These are phyloP conservation scores for Catostylus mosaicus DNA, from an alignment of 30 jellyfish, hydroid and myxozoan genomes.

Conservation along the genomic window DNA sequence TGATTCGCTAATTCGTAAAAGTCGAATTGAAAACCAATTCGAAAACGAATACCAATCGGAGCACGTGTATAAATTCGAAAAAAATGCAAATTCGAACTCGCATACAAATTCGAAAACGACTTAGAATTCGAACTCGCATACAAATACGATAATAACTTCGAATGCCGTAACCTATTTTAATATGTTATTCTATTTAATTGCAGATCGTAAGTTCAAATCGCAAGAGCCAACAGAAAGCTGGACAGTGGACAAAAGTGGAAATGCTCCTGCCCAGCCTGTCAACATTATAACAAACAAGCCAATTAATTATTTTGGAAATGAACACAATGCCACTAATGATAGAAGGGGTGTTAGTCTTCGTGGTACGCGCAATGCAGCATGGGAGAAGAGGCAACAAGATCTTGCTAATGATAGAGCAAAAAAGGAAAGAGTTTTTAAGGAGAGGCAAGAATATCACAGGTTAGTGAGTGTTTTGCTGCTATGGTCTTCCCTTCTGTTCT, in stretches of 20 bases:
- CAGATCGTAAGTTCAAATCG: slow-evolving; percentile 46
- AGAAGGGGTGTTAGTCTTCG: not conserved
- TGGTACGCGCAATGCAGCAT: slow-evolving; percentile 48
- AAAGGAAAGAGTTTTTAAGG: slow-evolving; percentile 15
- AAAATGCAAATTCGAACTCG: no score
- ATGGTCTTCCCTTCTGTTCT: no score
- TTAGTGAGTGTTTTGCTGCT: not conserved
- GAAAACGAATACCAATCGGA: no score
- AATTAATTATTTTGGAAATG: slow-evolving; percentile 22
- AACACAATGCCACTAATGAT: slow-evolving; percentile 1
- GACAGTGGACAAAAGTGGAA: slow-evolving; percentile 30
- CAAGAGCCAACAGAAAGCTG: slow-evolving; percentile 33
- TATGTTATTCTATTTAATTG: not conserved
- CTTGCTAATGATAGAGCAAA: slow-evolving; percentile 8
- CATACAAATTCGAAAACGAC: no score
- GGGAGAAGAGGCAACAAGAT: slow-evolving; percentile 54
- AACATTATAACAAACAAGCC: slow-evolving; percentile 59
- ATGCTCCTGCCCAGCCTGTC: slow-evolving; percentile 2
- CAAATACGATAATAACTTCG: no score
- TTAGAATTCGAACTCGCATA: no score
- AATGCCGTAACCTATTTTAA: not conserved
- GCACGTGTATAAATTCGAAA: no score
- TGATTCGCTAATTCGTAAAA: no score
- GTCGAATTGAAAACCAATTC: no score
- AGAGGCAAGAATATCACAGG: slow-evolving; percentile 48